Conservation (phyloP, 1,140 invertebrate genomes). For the Glossosoma conforme region DNA sequence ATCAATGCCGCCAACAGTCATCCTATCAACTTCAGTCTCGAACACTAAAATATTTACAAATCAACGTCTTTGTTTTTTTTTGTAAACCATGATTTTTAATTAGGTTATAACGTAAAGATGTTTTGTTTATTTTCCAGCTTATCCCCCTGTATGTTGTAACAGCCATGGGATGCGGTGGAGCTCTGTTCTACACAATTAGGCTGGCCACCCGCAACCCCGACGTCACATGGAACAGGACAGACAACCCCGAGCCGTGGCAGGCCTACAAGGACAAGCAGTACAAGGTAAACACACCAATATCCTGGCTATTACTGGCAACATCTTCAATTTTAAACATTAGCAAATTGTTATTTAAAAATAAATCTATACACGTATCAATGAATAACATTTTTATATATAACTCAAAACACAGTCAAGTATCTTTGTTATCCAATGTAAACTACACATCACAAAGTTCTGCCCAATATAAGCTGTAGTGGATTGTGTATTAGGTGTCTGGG, state of each 20-base stretch:
- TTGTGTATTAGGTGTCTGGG: too few relatives aligned
- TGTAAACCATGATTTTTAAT: too few relatives aligned
- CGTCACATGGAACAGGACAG: slow-evolving; percentile 67
- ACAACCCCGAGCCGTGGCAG: slow-evolving; percentile 74
- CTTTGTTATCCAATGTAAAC: background rate
- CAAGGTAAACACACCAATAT: slow-evolving; percentile 68
- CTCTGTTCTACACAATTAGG: slow-evolving; percentile 59
- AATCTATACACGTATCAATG: background rate
- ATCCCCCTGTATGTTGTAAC: slow-evolving; percentile 74
- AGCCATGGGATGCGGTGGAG: slow-evolving; percentile 55
- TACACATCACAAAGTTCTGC: too few relatives aligned
- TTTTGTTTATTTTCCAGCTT: slow-evolving; percentile 52
- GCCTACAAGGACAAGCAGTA: slow-evolving; percentile 74
- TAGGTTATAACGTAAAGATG: too few relatives aligned
- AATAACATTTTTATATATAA: background rate
- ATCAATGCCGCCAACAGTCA: too few relatives aligned
- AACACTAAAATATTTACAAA: too few relatives aligned
- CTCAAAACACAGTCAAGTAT: background rate
- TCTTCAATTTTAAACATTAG: slow-evolving; percentile 2
- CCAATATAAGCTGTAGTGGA: too few relatives aligned
- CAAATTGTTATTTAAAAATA: background rate
- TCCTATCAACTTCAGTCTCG: too few relatives aligned
- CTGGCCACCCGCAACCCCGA: slow-evolving; percentile 72
- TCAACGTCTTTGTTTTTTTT: too few relatives aligned
- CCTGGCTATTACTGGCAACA: background rate